Evolutionary conservation across 2,888 invertebrate species (phyloP).

Genomic region (Sinodicranocentrus sp.): DNA sequence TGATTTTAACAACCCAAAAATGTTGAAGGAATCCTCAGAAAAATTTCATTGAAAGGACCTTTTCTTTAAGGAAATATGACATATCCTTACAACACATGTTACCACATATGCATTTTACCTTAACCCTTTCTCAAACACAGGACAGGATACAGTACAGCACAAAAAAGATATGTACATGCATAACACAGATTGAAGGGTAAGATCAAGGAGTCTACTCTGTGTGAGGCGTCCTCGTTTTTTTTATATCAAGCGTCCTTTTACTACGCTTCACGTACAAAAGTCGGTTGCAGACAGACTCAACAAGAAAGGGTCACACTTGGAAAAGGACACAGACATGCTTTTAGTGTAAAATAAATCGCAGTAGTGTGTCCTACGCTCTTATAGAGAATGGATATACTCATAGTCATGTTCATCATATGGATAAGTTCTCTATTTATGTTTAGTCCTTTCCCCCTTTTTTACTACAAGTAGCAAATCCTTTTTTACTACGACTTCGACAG

Average conservation of each 20-base stretch:
- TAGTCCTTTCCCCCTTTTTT: no score
- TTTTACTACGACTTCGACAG: no score
- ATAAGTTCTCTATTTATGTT: no score
- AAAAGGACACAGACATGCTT: not conserved
- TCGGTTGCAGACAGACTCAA: constrained; percentile 1
- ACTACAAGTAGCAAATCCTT: no score
- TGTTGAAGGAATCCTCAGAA: not conserved
- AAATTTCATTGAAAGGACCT: not conserved
- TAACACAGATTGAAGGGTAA: constrained; percentile 45
- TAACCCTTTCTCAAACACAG: not conserved
- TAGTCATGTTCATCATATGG: not conserved
- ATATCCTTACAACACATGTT: not conserved
- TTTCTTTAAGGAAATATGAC: not conserved
- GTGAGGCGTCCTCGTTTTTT: constrained; percentile 22
- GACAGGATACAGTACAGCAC: not conserved
- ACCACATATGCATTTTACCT: constrained; percentile 7
- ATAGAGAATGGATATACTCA: not conserved
- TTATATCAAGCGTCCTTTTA: constrained; percentile 18
- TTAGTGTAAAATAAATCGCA: not conserved
- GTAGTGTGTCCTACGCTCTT: no score
- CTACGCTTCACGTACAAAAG: not conserved
- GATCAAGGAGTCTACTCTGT: constrained; percentile 57
- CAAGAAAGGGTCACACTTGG: not conserved
- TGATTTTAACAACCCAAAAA: no score
- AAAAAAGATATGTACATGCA: not conserved